These are phyloP conservation scores for Orthosia gracilis DNA, from an alignment of 2,888 invertebrate genomes.

Conservation along the genomic window DNA sequence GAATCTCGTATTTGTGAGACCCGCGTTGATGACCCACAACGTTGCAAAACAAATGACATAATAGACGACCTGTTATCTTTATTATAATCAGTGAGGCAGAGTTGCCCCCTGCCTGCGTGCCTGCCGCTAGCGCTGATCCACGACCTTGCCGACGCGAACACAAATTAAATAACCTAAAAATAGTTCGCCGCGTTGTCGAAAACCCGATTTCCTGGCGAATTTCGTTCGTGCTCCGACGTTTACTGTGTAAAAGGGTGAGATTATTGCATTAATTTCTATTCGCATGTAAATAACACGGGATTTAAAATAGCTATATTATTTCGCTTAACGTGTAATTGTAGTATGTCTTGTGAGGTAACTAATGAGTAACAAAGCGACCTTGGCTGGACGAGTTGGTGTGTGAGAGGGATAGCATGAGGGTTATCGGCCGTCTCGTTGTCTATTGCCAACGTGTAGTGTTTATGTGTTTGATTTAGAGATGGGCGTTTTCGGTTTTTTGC, in stretches of 20 bases:
- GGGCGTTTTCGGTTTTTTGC: too few species aligned
- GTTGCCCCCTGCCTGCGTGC: slow-evolving; percentile 51
- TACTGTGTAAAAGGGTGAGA: slow-evolving; percentile 64
- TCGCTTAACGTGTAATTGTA: slow-evolving; percentile 4
- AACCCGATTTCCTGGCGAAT: slow-evolving; percentile 50
- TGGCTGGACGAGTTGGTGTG: slow-evolving; percentile 40
- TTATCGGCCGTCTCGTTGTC: slow-evolving; percentile 60
- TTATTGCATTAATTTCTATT: slow-evolving; percentile 45
- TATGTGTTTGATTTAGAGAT: slow-evolving; percentile 32
- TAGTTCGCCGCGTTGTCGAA: slow-evolving; percentile 65
- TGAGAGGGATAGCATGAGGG: slow-evolving; percentile 59
- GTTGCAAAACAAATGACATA: slow-evolving; percentile 27
- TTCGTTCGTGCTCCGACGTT: slow-evolving; percentile 50
- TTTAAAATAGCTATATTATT: slow-evolving; percentile 14
- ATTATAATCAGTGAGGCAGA: slow-evolving; percentile 41
- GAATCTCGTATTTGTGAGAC: slow-evolving; percentile 12
- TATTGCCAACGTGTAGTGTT: slow-evolving; percentile 38
- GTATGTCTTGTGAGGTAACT: slow-evolving; percentile 4
- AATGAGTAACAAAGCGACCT: slow-evolving; percentile 41
- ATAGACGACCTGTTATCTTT: slow-evolving; percentile 54
- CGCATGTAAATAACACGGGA: slow-evolving; percentile 23
- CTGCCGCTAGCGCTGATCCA: slow-evolving; percentile 47
- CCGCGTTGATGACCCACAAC: slow-evolving; percentile 9
- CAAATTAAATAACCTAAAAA: slow-evolving; percentile 75
- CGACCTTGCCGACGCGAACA: slow-evolving; percentile 69